Evolutionary conservation across 1,140 invertebrate genomes (phyloP), one percentile per base, ranked within the genome.

Genomic region (Drosophila sturtevanti): DNA sequence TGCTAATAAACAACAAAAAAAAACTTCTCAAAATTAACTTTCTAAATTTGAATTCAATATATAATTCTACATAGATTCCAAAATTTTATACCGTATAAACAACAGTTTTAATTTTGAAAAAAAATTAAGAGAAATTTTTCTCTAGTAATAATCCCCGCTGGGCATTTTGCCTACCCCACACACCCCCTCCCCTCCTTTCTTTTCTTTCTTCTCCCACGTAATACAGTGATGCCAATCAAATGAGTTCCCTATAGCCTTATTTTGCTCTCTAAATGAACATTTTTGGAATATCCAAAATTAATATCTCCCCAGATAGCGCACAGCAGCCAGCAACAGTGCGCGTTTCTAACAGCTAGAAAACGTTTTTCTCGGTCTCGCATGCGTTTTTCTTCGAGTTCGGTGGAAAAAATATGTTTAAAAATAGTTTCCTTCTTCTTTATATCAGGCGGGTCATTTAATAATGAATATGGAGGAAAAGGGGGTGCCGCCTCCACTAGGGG

Each of bases 361-460:
- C 10, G 14, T 61, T 16, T 56, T 34, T 22, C 22, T 31, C 27
- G 35, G 34, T 35, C 34, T 12, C 16, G 14, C 27, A 54, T 48
- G 54, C 35, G 35, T 35, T 24, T 44, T 41, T 62, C 35, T 6
- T 51, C 68, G 59, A 55, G 55, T 52, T 38, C 37, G 37, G 12
- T 38, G 34, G 44, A 52, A 76, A 72, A 77, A 78, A 75, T 75
- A 75, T 79, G 72, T 87, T 87, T 87, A 87, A 77, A 87, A 87
- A 87, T 87, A 87, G 82, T 87, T 89, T 63, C 51, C 56, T 75
- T 66, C 63, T 78, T 65, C 75, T 81, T 48, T 48, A 21, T 48
- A 21, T 48, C 62, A 65, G 66, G 68, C 12, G 59, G 63, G 22
- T 48, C 24, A 55, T 24, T 67, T 52, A 31, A 22, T 16, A 60